Evolutionary conservation across 2,797 vertebrate genomes (phyloP).

Genomic region (Sciurus carolinensis): DNA sequence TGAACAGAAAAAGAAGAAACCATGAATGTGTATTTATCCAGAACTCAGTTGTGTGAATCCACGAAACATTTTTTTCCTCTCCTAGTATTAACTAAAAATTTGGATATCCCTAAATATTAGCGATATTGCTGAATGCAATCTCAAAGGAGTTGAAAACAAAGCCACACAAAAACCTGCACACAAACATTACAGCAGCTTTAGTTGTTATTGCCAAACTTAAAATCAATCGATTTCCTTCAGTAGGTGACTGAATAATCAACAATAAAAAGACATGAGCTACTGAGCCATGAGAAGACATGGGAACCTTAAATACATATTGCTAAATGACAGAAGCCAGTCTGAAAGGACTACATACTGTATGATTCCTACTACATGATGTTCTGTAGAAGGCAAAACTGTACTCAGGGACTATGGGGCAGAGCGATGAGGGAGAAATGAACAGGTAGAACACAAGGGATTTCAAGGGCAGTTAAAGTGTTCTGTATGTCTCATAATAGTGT

Average conservation of each 20-base stretch:
- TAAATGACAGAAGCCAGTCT: not conserved
- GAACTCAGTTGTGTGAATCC: slow-evolving; percentile 25
- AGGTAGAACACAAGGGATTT: not conserved
- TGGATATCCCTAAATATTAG: slow-evolving; percentile 7
- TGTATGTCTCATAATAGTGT: not conserved
- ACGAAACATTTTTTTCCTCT: slow-evolving; percentile 35
- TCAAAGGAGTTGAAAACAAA: slow-evolving; percentile 40
- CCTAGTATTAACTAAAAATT: slow-evolving; percentile 55
- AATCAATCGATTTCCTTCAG: not conserved
- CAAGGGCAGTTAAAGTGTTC: not conserved
- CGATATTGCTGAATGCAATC: not conserved
- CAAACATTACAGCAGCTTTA: not conserved
- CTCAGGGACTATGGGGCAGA: not conserved
- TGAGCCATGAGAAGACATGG: not conserved
- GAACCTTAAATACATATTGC: not conserved
- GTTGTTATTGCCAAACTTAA: not conserved
- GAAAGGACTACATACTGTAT: not conserved
- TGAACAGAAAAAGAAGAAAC: slow-evolving; percentile 32
- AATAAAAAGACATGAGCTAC: not conserved
- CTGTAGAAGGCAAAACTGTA: not conserved
- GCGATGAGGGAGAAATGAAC: not conserved
- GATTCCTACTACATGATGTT: not conserved
- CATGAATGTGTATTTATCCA: not conserved
- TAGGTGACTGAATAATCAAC: not conserved
- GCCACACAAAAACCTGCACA: slow-evolving; percentile 8